Evolutionary conservation across 2,888 invertebrate species (phyloP), one percentile per base, ranked within the genome.

Genomic region (Rhingia rostrata): DNA sequence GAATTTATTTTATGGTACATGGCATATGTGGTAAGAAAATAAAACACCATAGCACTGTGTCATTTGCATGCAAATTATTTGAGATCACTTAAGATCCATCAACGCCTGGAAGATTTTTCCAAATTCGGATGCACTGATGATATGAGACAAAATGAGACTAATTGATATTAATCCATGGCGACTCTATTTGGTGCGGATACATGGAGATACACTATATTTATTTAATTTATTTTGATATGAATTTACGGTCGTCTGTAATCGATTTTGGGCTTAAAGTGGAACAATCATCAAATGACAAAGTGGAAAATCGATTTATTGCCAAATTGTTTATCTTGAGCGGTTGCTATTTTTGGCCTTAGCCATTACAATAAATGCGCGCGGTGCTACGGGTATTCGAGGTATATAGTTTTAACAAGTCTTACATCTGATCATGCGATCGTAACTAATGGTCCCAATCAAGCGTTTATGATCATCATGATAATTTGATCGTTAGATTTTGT

Each of bases 221-320:
- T 35, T 83, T 73, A 83, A 73, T 83, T 83, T 45, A 73, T 81
- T 83, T 77, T 49, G 53, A 63, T 61, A 49, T 32, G 61, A 78
- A 73, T 83, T 83, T 83, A 77, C 78, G 82, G 82, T 78, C 82
- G 78, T 72, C 22, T 78, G 61, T 78, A 67, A 83, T 78, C 82
- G 78, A 83, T 78, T 66, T 56, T 14, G 43, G 73, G 43, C 61
- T 22, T 56, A 73, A 72, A 72, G 73, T 78, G 54, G 78, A 63
- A 78, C 67, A 67, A 43, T 63, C 66, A 43, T 54, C 51, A 58
- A 69, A 49, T 14, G 58, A 33, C 49, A 41, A 41, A 61, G 54
- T 73, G 73, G 69, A 74, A 45, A 80, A 63, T 49, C 35, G 58
- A 64, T 72, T 72, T 60, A 61, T 64, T 56, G 51, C 39, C 22